Conservation (phyloP, 2,797 vertebrate genomes). For the Hylomyscus alleni region DNA sequence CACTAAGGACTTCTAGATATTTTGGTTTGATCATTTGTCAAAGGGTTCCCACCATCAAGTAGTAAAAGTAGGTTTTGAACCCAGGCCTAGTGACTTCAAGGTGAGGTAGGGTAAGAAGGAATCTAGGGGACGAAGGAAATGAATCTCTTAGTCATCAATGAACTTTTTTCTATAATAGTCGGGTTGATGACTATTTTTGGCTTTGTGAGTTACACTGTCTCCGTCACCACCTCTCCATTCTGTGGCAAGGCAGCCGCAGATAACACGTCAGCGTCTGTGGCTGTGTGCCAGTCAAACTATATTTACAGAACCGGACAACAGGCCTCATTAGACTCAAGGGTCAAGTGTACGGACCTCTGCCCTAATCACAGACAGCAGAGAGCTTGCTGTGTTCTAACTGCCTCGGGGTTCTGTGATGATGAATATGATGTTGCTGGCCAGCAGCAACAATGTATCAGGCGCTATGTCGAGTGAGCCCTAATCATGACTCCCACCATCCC, state of each 20-base stretch:
- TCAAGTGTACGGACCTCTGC: background rate
- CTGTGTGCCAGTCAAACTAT: background rate
- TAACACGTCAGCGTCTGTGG: background rate
- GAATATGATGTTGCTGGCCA: background rate
- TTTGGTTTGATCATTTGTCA: background rate
- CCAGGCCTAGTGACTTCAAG: background rate
- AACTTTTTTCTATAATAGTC: background rate
- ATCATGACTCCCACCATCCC: background rate
- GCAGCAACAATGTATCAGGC: background rate
- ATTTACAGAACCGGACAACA: background rate
- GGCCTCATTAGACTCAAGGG: constrained; percentile 25
- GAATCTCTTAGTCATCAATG: background rate
- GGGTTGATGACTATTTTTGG: background rate
- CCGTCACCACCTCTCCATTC: background rate
- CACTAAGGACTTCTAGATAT: no score
- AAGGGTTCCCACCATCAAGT: background rate
- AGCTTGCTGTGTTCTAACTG: background rate
- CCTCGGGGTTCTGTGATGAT: constrained; percentile 8
- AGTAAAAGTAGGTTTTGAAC: background rate
- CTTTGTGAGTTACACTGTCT: background rate
- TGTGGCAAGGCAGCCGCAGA: background rate
- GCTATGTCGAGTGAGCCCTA: background rate
- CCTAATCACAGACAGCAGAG: background rate
- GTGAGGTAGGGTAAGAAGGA: no score
- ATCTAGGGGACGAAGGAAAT: background rate